phyloP scores from a whole-genome alignment of 1,140 invertebrate genomes.

The Drosophila malerkotliana region DNA sequence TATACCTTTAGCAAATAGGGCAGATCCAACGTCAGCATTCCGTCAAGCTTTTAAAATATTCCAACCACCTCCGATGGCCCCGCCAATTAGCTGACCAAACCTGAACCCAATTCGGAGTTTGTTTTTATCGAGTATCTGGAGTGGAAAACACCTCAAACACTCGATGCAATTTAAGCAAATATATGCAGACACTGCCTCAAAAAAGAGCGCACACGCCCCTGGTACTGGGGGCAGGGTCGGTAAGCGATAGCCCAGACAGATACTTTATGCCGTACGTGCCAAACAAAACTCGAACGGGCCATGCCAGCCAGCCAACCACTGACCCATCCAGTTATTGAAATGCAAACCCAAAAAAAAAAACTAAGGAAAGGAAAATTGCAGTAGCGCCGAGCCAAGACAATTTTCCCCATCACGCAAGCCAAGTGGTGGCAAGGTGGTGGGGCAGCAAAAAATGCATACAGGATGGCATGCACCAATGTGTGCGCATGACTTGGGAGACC shows the following conservation, averaged over 20 bases:
- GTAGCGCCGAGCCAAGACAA: slow-evolving; percentile 54
- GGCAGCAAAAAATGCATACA: slow-evolving; percentile 1
- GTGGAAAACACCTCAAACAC: slow-evolving; percentile 36
- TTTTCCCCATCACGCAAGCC: slow-evolving; percentile 51
- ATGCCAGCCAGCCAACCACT: slow-evolving; percentile 39
- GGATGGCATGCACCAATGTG: slow-evolving; percentile 43
- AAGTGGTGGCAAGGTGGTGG: background rate
- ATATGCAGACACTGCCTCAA: slow-evolving; percentile 62
- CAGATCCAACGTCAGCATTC: background rate
- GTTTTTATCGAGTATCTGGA: slow-evolving; percentile 40
- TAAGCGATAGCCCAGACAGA: slow-evolving; percentile 66
- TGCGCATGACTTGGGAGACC: slow-evolving; percentile 47
- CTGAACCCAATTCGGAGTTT: slow-evolving; percentile 38
- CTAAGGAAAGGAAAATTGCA: slow-evolving; percentile 40
- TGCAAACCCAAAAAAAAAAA: slow-evolving; percentile 36
- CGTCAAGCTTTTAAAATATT: slow-evolving; percentile 1
- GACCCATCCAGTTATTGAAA: slow-evolving; percentile 68
- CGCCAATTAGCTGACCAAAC: slow-evolving; percentile 33
- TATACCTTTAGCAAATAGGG: background rate
- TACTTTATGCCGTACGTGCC: slow-evolving; percentile 70
- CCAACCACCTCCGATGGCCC: slow-evolving; percentile 24
- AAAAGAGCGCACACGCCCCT: slow-evolving; percentile 33
- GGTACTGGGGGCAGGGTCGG: slow-evolving; percentile 2
- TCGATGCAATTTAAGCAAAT: slow-evolving; percentile 74
- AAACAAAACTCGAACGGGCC: slow-evolving; percentile 41